Conservation (phyloP, 2,797 vertebrate genomes). For the Chrysocyon brachyurus region DNA sequence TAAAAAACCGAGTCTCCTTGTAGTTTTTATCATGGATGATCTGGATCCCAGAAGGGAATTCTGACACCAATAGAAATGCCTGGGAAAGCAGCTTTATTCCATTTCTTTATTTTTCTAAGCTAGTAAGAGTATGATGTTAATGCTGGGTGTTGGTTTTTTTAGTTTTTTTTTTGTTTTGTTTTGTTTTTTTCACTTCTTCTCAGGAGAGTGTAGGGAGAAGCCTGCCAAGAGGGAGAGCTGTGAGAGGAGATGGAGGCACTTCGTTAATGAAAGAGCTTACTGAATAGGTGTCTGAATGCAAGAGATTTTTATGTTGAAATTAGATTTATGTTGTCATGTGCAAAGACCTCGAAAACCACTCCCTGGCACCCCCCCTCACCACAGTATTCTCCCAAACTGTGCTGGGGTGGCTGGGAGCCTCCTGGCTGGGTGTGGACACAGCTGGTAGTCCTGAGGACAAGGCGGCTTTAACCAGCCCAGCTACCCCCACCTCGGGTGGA, state of each 20-base stretch:
- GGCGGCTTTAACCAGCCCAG: slow-evolving; percentile 72
- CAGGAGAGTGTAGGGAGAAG: not conserved
- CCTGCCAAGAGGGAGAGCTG: not conserved
- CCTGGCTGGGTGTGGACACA: slow-evolving; percentile 69
- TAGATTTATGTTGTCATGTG: slow-evolving; percentile 63
- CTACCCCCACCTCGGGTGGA: not conserved
- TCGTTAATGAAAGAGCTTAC: slow-evolving; percentile 56
- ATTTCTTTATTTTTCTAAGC: not conserved
- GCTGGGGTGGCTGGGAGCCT: slow-evolving; percentile 72
- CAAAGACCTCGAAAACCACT: slow-evolving; percentile 24
- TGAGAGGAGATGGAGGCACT: not conserved
- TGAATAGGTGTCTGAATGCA: slow-evolving; percentile 13
- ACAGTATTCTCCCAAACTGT: not conserved
- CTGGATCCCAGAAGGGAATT: slow-evolving; percentile 8
- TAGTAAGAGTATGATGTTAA: not conserved
- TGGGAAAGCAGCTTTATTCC: not conserved
- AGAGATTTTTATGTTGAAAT: slow-evolving; percentile 54
- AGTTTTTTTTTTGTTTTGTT: too few relatives aligned
- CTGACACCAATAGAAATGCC: not conserved
- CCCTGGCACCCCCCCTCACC: not conserved
- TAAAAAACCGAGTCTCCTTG: not conserved
- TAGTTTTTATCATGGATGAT: not conserved
- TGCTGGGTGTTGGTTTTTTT: not conserved
- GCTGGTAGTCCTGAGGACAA: slow-evolving; percentile 77
- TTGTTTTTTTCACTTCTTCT: not conserved